Conservation (phyloP, 2,888 invertebrate genomes). For the Calephelis perditalis region DNA sequence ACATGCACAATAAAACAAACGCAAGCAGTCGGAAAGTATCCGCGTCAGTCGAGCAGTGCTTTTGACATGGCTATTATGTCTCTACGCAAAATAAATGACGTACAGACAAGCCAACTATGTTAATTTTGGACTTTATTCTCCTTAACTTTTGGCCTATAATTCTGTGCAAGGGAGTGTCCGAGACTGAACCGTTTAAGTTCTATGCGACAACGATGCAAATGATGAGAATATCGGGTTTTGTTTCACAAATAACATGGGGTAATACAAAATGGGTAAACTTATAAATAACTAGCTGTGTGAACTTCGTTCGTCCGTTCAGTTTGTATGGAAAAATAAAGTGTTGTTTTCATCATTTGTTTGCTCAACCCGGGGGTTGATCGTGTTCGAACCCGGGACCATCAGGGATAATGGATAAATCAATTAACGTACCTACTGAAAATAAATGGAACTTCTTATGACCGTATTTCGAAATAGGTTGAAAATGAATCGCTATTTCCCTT, state of each 20-base stretch:
- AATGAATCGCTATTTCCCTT: too few relatives aligned
- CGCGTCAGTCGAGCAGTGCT: constrained; percentile 60
- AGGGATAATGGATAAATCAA: too few relatives aligned
- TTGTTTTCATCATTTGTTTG: too few relatives aligned
- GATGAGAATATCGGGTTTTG: constrained; percentile 46
- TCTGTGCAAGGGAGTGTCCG: constrained; percentile 29
- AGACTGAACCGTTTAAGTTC: constrained; percentile 37
- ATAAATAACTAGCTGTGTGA: too few relatives aligned
- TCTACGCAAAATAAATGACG: constrained; percentile 24
- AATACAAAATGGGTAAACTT: constrained; percentile 2
- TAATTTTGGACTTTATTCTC: constrained; percentile 31
- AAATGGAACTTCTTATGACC: too few relatives aligned
- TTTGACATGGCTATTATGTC: constrained; percentile 70
- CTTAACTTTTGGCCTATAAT: constrained; percentile 24
- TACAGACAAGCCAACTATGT: constrained; percentile 18
- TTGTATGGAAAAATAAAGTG: too few relatives aligned
- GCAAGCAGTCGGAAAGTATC: constrained; percentile 69
- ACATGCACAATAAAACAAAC: constrained; percentile 72
- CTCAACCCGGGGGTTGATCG: too few relatives aligned
- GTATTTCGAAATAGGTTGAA: too few relatives aligned
- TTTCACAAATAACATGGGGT: constrained; percentile 32
- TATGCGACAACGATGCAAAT: constrained; percentile 49
- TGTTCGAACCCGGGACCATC: too few relatives aligned
- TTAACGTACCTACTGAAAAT: too few relatives aligned
- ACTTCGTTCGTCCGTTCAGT: too few relatives aligned